These are phyloP conservation scores for Drosophila tani DNA, from an alignment of 1,140 invertebrate species.

Conservation along the genomic window DNA sequence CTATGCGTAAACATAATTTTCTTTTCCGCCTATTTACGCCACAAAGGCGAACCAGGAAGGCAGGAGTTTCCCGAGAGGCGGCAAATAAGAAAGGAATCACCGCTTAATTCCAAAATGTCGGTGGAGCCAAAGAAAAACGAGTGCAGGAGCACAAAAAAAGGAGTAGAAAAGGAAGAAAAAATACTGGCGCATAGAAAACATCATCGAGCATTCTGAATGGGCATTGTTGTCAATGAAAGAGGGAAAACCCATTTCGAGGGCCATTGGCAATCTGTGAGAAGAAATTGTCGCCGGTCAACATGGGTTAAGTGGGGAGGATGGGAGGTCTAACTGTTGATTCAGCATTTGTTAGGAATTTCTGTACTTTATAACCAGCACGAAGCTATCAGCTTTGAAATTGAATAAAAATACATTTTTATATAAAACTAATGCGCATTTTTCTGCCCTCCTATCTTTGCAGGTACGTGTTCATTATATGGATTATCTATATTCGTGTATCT, in stretches of 20 bases:
- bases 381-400: background rate
- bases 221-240: constrained; percentile 43
- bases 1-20: constrained; percentile 81
- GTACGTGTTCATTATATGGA: constrained; percentile 45
- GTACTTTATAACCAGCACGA: background rate
- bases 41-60: constrained; percentile 61
- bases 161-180: constrained; percentile 10
- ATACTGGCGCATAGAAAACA: constrained; percentile 28
- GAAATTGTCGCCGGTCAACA: constrained; percentile 58
- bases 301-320: constrained; percentile 39
- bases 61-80: constrained; percentile 11
- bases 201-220: constrained; percentile 41
- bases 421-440: constrained; percentile 1
- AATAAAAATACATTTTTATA: background rate
- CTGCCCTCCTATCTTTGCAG: constrained; percentile 50
- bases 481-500: constrained; percentile 34
- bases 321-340: constrained; percentile 49
- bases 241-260: constrained; percentile 54
- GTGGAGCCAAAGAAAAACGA: constrained; percentile 44
- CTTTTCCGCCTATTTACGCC: constrained; percentile 80
- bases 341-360: constrained; percentile 20
- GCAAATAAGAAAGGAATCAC: constrained; percentile 59
- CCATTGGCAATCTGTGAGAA: constrained; percentile 51
- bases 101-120: constrained; percentile 68
- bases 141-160: constrained; percentile 19